Evolutionary conservation across 2,888 invertebrate species (phyloP).

Genomic region (Heliconius charithonia): DNA sequence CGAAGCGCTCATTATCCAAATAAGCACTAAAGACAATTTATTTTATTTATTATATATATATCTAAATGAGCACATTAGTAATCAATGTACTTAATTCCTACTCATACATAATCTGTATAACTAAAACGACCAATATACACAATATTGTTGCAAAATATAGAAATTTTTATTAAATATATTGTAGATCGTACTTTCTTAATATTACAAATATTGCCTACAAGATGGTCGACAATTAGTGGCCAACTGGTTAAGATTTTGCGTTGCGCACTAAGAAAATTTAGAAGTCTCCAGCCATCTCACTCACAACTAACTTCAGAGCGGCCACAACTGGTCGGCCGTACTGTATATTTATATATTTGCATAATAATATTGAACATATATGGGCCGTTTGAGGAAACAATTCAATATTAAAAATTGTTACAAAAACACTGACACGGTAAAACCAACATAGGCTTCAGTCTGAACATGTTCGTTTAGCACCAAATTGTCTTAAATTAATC

Average conservation of each 20-base stretch:
- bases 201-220: too few species aligned
- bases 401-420: not conserved
- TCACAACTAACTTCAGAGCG: not conserved
- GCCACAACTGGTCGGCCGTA: not conserved
- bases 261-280: not conserved
- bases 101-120: not conserved
- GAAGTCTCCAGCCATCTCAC: too few species aligned
- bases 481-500: conserved; percentile 67
- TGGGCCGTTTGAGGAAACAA: not conserved
- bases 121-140: not conserved
- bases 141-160: conserved; percentile 9
- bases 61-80: conserved; percentile 6
- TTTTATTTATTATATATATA: not conserved
- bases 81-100: not conserved
- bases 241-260: not conserved
- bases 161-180: not conserved
- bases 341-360: not conserved
- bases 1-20: not conserved
- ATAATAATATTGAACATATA: conserved; percentile 6
- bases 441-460: conserved; percentile 70
- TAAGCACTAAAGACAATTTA: not conserved
- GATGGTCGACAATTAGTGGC: too few species aligned
- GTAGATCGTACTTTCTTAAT: not conserved
- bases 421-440: conserved; percentile 55
- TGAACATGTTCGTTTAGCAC: conserved; percentile 72